Conservation (phyloP, 2,888 invertebrate genomes). For the Horisme vitalbata region DNA sequence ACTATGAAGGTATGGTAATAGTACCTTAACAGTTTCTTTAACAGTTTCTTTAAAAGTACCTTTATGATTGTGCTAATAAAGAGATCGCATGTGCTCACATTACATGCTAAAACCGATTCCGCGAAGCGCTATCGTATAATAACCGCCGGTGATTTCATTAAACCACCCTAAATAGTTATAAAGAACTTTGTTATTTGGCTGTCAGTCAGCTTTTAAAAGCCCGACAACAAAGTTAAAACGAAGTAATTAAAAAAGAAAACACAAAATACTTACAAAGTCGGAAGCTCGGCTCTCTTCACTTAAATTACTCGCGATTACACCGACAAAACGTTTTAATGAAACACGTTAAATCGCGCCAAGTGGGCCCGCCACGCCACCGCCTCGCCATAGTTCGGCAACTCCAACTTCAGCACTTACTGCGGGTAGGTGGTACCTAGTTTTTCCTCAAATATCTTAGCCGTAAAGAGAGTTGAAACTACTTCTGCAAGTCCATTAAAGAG, state of each 20-base stretch:
- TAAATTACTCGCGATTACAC: conserved; percentile 83
- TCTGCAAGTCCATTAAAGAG: conserved; percentile 80
- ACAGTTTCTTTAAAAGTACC: no score
- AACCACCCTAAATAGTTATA: conserved; percentile 76
- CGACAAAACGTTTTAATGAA: conserved; percentile 82
- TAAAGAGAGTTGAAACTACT: conserved; percentile 81
- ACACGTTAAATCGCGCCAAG: conserved; percentile 80
- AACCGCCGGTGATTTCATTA: conserved; percentile 73
- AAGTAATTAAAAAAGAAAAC: conserved; percentile 83
- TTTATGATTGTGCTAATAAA: conserved; percentile 8
- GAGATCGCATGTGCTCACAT: conserved; percentile 25
- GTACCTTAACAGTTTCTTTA: no score
- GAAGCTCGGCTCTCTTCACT: conserved; percentile 81
- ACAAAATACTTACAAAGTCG: conserved; percentile 83
- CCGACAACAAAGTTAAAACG: conserved; percentile 81
- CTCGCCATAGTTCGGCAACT: conserved; percentile 71
- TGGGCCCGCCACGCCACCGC: conserved; percentile 60
- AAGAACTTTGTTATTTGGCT: conserved; percentile 80
- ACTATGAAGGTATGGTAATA: no score
- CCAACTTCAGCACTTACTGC: conserved; percentile 75
- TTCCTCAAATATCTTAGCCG: conserved; percentile 81
- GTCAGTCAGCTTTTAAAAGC: conserved; percentile 81
- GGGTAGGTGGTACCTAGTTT: conserved; percentile 74
- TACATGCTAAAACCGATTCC: conserved; percentile 48
- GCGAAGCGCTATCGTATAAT: conserved; percentile 59